Percentiles rank a stretch among this genome's conserved stretches.
phyloP scores from a whole-genome alignment of 1,140 invertebrate genomes.

The Mizuhopecten yessoensis region DNA sequence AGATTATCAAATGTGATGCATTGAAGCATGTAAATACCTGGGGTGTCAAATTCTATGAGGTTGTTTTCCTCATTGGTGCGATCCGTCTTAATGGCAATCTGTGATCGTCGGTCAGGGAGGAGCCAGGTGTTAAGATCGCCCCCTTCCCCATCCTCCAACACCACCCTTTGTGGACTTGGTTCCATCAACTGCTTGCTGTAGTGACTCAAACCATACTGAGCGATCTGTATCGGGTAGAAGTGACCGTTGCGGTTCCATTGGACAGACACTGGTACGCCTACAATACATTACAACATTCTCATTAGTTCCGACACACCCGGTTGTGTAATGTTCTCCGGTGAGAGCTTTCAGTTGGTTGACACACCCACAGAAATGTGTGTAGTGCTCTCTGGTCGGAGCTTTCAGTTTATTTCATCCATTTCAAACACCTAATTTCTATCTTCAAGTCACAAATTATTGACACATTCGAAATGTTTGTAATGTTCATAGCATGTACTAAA shows the following conservation, averaged over 20 bases:
- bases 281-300: background rate
- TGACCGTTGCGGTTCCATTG: constrained; percentile 96
- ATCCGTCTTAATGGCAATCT: constrained; percentile 66
- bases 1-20: background rate
- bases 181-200: constrained; percentile 92
- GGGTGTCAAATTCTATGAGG: constrained; percentile 77
- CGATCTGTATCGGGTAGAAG: constrained; percentile 99
- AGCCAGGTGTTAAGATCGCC: constrained; percentile 76
- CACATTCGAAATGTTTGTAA: too few relatives aligned
- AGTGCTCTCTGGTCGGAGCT: too few relatives aligned
- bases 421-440: too few relatives aligned
- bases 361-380: too few relatives aligned
- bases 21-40: constrained; percentile 70
- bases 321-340: too few relatives aligned
- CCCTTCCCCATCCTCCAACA: constrained; percentile 87
- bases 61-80: constrained; percentile 50
- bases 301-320: background rate
- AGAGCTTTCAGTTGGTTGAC: too few relatives aligned
- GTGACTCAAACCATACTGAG: constrained; percentile 98
- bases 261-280: constrained; percentile 94
- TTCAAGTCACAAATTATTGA: too few relatives aligned
- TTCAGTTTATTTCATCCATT: too few relatives aligned
- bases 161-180: constrained; percentile 65
- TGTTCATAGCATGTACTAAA: too few relatives aligned
- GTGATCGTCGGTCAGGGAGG: constrained; percentile 64